Base-by-base conservation (phyloP, 2,888 invertebrate genomes). In the Acrobasis suavella region DNA sequence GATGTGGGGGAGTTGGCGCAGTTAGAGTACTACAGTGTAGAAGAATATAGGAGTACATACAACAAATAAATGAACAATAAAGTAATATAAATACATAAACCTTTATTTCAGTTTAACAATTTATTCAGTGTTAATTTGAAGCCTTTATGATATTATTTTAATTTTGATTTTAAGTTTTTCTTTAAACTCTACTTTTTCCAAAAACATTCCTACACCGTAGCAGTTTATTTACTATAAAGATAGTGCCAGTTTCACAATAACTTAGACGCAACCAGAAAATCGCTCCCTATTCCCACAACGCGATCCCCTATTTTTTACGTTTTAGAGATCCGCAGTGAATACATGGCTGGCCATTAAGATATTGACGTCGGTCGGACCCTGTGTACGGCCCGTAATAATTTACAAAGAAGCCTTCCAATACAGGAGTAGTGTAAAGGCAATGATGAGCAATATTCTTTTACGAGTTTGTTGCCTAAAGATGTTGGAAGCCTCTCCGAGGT, bases 391-490 rank as follows among this genome's bases (percentile, higher is more conserved):
- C 85, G 86, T 83, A 85, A 91, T 91, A 90, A 91, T 90, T 91
- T 87, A 91, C 91, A 90, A 90, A 89, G 88, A 86, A 86, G 83
- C 77, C 82, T 86, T 69, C 82, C 83, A 82, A 85, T 87, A 85
- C 81, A 72, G 74, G 74, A 84, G 81, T 82, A 78, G 81, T 80
- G 76, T 76, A 74, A 54, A 55, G 65, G 54, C 77, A 80, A 62
- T 86, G 87, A 85, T 52, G 70, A 32, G 32, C 32, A 32, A 32
- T 32, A 32, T 0, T 32, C 32, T 32, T 74, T 56, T 39, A 15
- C 1, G 10, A n/a, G 32, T 54, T 55, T 37, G 17, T 7, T 62
- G 46, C 62, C 54, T 54, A 49, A 10, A 42, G 10, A 12, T 32
- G 8, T 32, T 9, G 37, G n/a, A n/a, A 32, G 37, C 15, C 49